These are phyloP conservation scores for Chelonoidis abingdonii DNA, from an alignment of 2,113 vertebrate genomes.

Conservation along the genomic window DNA sequence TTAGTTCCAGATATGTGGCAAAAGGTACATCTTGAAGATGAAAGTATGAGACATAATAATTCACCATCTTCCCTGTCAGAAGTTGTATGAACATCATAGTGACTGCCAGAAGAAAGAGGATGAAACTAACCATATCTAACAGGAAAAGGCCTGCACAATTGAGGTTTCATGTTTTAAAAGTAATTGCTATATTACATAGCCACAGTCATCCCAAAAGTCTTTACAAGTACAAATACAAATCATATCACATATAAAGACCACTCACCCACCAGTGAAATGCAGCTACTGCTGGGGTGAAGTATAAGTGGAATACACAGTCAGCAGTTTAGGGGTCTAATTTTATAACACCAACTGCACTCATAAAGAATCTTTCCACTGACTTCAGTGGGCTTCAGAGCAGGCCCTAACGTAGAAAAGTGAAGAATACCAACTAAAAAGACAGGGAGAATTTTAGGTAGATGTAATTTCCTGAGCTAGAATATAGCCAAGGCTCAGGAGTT, in stretches of 20 bases:
- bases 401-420: not conserved
- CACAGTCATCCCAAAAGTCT: not conserved
- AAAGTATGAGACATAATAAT: not conserved
- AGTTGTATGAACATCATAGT: not conserved
- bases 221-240: not conserved
- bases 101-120: not conserved
- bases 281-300: not conserved
- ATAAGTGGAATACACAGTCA: not conserved
- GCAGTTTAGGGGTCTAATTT: too few relatives aligned
- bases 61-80: not conserved
- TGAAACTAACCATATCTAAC: not conserved
- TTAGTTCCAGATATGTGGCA: not conserved
- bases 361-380: not conserved
- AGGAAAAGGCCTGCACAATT: not conserved
- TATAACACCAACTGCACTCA: not conserved
- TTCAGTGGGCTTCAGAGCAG: not conserved
- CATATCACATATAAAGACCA: not conserved
- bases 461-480: not conserved
- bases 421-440: not conserved
- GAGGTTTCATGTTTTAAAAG: not conserved
- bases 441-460: not conserved
- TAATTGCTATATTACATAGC: not conserved
- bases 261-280: not conserved
- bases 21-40: conserved; percentile 17
- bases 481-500: not conserved